Evolutionary conservation across 1,140 invertebrate genomes (phyloP).

Genomic region (Panonychus citri): DNA sequence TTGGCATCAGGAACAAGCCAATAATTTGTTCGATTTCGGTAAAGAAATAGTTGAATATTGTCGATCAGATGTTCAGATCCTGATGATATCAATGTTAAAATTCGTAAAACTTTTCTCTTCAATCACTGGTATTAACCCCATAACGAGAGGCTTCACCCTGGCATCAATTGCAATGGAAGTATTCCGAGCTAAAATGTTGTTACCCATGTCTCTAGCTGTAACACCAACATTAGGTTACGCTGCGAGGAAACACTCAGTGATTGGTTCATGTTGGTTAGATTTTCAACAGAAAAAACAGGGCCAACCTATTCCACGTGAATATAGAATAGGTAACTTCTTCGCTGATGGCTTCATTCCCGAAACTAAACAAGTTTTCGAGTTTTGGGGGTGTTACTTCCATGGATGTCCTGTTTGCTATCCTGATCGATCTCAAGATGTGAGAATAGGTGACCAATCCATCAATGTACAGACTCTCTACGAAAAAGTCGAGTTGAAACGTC

Average conservation of each 20-base stretch:
- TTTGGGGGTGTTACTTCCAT: no score
- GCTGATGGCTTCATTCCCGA: no score
- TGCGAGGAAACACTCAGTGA: not conserved
- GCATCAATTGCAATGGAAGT: not conserved
- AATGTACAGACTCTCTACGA: no score
- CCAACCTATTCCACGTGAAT: not conserved
- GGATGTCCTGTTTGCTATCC: no score
- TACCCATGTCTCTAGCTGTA: not conserved
- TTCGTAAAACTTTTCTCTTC: not conserved
- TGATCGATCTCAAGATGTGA: no score
- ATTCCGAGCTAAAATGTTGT: not conserved
- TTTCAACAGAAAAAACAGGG: not conserved
- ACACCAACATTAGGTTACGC: not conserved
- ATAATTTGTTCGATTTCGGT: not conserved
- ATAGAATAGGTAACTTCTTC: no score
- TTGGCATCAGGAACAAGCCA: not conserved
- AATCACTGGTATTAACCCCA: not conserved
- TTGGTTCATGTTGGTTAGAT: not conserved
- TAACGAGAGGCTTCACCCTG: not conserved
- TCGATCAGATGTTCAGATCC: not conserved
- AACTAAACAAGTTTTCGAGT: no score
- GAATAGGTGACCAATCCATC: no score
- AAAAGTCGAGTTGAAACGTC: no score
- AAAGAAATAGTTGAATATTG: not conserved
- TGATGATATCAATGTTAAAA: not conserved